Conservation (phyloP, 2,797 vertebrate genomes). For the Halcyon leucocephala region DNA sequence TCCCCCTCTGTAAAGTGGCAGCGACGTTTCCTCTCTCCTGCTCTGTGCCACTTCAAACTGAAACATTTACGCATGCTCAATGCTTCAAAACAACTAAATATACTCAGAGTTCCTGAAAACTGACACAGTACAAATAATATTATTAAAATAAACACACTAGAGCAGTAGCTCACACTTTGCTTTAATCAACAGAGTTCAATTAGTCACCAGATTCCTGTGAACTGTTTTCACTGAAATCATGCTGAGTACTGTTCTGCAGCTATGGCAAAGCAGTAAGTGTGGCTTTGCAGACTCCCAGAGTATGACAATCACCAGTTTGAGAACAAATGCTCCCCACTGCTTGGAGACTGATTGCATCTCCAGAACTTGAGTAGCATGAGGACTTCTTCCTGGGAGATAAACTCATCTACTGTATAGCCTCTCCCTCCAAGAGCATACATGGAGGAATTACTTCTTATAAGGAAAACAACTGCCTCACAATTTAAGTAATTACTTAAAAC, state of each 20-base stretch:
- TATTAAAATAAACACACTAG: not conserved
- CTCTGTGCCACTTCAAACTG: not conserved
- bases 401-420: not conserved
- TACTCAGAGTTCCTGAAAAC: not conserved
- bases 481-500: not conserved
- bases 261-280: not conserved
- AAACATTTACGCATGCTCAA: not conserved
- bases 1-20: not conserved
- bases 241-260: not conserved
- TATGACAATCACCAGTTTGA: not conserved
- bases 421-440: not conserved
- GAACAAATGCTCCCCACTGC: not conserved
- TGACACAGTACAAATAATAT: not conserved
- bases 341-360: not conserved
- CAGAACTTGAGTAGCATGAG: not conserved
- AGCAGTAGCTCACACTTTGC: not conserved
- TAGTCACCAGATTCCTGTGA: not conserved
- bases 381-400: not conserved
- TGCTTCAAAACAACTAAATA: not conserved
- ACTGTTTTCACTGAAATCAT: not conserved
- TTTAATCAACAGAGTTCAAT: not conserved
- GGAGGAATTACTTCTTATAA: not conserved
- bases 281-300: not conserved
- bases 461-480: not conserved
- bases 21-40: not conserved